Base-by-base conservation (phyloP, 2,113 vertebrate genomes). In the Bos taurus region DNA sequence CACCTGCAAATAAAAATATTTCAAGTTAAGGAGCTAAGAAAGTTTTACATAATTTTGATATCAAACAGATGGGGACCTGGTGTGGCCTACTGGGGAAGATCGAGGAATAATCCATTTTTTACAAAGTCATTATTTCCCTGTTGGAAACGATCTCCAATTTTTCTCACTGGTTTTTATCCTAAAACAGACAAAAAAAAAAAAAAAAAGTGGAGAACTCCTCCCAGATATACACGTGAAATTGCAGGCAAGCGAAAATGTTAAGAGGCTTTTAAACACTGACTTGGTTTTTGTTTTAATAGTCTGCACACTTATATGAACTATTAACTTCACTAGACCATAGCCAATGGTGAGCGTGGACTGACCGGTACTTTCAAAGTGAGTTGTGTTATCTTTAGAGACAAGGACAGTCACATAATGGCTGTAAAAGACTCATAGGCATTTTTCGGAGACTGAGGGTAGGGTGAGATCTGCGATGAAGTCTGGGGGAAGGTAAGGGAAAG, bases 261-360 rank as follows among this genome's bases (percentile, higher is more conserved):
- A 94, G 43, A 95, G 57, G 54, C 74, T 94, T 92, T 92, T 92
- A 95, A 97, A 71, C 64, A 95, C 6, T 54, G 85, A 87, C 80
- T 93, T 89, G 67, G 46, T 36, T 90, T 95, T 92, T 40, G n/a
- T 92, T 94, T 77, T 92, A 89, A 94, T 80, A 33, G 48, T 46
- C 12, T 64, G 11, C 62, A 67, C 52, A 67, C 64, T 94, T 97
- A 82, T 0, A n/a, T 5, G 0, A 96, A 89, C 82, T 56, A 57
- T 57, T 96, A 84, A 96, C 84, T 94, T 97, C 62, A 81, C 62
- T 90, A 92, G 84, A 64, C 74, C 74, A 1, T 23, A 57, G 33
- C 16, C 74, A 52, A 16, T 9, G 36, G 43, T 36, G 59, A 97
- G 25, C 0, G 0, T 1, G 36, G 71, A 80, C 2, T 91, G 95